phyloP scores from a whole-genome alignment of 2,888 invertebrate species.

The Pemphredon lugubris region DNA sequence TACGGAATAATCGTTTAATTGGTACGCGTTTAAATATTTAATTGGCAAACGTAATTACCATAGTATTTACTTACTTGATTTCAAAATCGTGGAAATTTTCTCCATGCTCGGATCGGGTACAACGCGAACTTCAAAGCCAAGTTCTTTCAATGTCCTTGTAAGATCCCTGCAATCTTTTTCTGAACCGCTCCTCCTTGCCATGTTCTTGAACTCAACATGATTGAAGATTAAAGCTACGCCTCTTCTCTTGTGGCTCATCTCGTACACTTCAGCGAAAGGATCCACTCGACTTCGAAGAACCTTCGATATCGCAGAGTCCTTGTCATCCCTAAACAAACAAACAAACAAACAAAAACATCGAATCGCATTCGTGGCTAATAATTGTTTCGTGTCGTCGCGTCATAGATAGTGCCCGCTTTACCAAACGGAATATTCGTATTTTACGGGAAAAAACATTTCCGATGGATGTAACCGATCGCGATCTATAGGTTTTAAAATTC shows the following conservation, averaged over 20 bases:
- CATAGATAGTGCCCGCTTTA: no score
- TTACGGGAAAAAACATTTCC: no score
- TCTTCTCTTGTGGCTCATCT: constrained; percentile 81
- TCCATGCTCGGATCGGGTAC: constrained; percentile 81
- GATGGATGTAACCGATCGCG: no score
- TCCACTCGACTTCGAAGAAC: constrained; percentile 2
- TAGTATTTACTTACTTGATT: constrained; percentile 81
- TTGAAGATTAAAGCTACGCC: constrained; percentile 85
- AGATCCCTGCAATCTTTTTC: constrained; percentile 83
- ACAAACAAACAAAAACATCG: neutral
- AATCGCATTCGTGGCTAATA: no score
- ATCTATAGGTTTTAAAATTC: no score
- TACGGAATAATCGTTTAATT: no score
- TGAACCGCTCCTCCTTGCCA: constrained; percentile 82
- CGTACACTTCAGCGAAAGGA: constrained; percentile 78
- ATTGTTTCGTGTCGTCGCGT: no score
- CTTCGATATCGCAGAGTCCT: neutral
- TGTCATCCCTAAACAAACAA: neutral
- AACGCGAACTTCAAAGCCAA: constrained; percentile 82
- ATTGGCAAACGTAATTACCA: no score
- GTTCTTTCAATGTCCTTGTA: constrained; percentile 74
- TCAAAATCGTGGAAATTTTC: constrained; percentile 80
- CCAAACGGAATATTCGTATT: no score
- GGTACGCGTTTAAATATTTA: no score
- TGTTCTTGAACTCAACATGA: constrained; percentile 82